These are phyloP conservation scores for Aythya baeri DNA, from an alignment of 2,113 vertebrate genomes.

Conservation along the genomic window DNA sequence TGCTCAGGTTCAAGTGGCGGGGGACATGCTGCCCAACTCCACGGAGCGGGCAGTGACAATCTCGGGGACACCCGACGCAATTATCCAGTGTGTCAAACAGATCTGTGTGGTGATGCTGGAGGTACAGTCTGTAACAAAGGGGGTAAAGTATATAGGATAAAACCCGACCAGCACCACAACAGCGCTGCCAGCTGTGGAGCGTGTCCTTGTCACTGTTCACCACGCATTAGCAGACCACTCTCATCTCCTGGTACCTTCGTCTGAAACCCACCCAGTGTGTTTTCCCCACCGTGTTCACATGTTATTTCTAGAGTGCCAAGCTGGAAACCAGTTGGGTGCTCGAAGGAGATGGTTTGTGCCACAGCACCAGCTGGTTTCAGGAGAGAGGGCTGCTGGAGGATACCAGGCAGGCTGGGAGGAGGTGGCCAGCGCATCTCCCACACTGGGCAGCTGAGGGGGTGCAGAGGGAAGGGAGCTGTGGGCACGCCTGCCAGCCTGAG, in stretches of 20 bases:
- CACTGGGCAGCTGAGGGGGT: not conserved
- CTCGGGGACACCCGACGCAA: slow-evolving; percentile 97
- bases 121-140: slow-evolving; percentile 82
- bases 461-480: not conserved
- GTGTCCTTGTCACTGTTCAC: slow-evolving; percentile 19
- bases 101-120: slow-evolving; percentile 99
- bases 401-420: not conserved
- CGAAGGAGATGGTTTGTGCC: not conserved
- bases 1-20: slow-evolving; percentile 97
- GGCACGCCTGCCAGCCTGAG: not conserved
- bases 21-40: slow-evolving; percentile 98
- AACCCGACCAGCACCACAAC: not conserved
- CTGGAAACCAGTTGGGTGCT: not conserved
- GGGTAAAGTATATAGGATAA: slow-evolving; percentile 68
- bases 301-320: not conserved
- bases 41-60: slow-evolving; percentile 98
- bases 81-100: slow-evolving; percentile 99
- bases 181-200: slow-evolving; percentile 5
- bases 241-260: slow-evolving; percentile 19
- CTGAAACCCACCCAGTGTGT: not conserved
- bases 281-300: not conserved
- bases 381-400: not conserved
- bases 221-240: not conserved
- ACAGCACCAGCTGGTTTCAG: not conserved
- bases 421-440: not conserved